A percentile compares a stretch with the other conserved stretches of the same genome.
Conservation (phyloP, 2,888 invertebrate genomes). For the Drosophila prostipennis region DNA sequence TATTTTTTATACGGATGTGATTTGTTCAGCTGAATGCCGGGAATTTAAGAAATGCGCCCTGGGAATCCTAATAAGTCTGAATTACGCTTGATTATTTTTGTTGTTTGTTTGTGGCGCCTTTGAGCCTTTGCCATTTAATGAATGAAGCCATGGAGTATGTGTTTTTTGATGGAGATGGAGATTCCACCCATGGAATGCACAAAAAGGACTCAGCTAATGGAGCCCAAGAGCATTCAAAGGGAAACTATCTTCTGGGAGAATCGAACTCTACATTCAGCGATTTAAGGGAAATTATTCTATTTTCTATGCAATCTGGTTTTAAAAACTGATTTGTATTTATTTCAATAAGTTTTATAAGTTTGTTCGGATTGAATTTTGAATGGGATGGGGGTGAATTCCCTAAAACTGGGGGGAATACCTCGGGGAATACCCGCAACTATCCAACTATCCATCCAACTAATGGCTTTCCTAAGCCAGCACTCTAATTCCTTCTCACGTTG, state of each 20-base stretch:
- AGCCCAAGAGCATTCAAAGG: constrained; percentile 9
- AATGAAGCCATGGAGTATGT: not conserved
- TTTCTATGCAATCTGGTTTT: no score
- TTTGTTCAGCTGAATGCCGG: constrained; percentile 11
- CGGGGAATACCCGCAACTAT: not conserved
- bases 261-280: not conserved
- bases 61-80: constrained; percentile 27
- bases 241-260: not conserved
- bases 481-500: constrained; percentile 17
- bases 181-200: constrained; percentile 6
- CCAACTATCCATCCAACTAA: constrained; percentile 26
- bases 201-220: constrained; percentile 22
- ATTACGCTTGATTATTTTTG: constrained; percentile 1
- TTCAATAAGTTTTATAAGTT: no score
- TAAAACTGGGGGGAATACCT: not conserved
- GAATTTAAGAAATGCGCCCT: constrained; percentile 26
- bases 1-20: constrained; percentile 26
- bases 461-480: constrained; percentile 6
- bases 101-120: constrained; percentile 10
- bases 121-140: constrained; percentile 1
- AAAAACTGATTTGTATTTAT: no score
- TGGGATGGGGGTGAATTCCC: no score
- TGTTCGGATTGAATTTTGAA: no score
- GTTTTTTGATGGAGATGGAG: no score
- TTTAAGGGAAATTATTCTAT: no score